phyloP scores from a whole-genome alignment of 2,888 invertebrate species.

The Bellardia pandia region DNA sequence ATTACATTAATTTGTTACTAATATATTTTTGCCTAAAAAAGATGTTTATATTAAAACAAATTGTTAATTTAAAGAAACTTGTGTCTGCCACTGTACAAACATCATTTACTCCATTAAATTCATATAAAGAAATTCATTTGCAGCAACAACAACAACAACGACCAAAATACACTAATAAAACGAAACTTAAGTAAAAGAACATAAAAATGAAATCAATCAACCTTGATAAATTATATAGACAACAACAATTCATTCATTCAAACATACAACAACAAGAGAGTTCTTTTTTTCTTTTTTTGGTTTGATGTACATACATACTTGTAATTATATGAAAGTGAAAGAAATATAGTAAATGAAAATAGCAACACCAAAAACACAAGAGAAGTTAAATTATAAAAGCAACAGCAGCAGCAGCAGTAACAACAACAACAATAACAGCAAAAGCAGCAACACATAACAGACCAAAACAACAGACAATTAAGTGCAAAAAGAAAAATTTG shows the following conservation, averaged over 20 bases:
- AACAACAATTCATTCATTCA: conserved; percentile 25
- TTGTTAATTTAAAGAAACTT: not conserved
- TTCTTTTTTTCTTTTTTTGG: not conserved
- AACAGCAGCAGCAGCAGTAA: not conserved
- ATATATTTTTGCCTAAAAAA: too few relatives aligned
- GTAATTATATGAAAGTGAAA: conserved; percentile 26
- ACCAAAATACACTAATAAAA: conserved; percentile 29
- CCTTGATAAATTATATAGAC: conserved; percentile 71
- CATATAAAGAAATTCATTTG: conserved; percentile 53
- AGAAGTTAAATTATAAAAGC: conserved; percentile 35
- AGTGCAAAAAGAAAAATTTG: conserved; percentile 37
- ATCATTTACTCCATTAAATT: conserved; percentile 53
- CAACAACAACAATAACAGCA: not conserved
- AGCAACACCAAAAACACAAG: not conserved
- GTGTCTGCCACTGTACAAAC: conserved; percentile 32
- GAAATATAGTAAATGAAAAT: conserved; percentile 28
- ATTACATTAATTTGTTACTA: too few relatives aligned
- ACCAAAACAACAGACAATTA: conserved; percentile 26
- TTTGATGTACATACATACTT: not conserved
- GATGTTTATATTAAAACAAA: too few relatives aligned
- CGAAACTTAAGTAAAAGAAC: conserved; percentile 58
- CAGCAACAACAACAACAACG: not conserved
- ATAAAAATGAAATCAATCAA: conserved; percentile 79
- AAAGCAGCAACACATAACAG: not conserved
- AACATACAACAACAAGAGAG: conserved; percentile 46